These are phyloP conservation scores for Pseudochirops corinnae DNA, from an alignment of 2,797 vertebrate genomes.

Conservation along the genomic window DNA sequence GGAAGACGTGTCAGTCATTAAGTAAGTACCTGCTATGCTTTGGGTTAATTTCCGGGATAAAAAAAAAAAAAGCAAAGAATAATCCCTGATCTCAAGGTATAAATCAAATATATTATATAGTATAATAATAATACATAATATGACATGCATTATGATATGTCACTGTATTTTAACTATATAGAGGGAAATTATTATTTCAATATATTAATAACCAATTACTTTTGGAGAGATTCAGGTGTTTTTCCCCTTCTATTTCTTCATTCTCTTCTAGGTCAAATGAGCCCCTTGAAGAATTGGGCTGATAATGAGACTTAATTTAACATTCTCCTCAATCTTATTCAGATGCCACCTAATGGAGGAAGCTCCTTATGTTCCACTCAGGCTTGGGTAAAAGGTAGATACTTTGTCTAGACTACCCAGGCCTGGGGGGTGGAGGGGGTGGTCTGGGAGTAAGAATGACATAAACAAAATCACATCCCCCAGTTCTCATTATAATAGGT, in stretches of 20 bases:
- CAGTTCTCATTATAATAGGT: not conserved
- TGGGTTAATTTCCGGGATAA: not conserved
- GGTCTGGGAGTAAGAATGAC: not conserved
- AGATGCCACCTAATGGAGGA: not conserved
- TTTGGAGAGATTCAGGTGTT: too few relatives aligned
- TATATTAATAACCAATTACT: too few relatives aligned
- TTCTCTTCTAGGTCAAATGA: too few relatives aligned
- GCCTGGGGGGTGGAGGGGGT: not conserved
- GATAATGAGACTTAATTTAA: not conserved
- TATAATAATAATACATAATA: too few relatives aligned
- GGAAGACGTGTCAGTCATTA: not conserved
- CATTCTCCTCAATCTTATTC: not conserved
- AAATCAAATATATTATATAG: too few relatives aligned
- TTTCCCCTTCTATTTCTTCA: too few relatives aligned
- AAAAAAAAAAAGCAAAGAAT: not conserved
- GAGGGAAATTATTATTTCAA: too few relatives aligned
- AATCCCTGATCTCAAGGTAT: not conserved
- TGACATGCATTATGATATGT: too few relatives aligned
- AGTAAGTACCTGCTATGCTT: not conserved
- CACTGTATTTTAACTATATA: too few relatives aligned
- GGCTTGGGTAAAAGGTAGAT: not conserved
- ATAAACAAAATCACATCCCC: not conserved
- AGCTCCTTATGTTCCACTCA: not conserved
- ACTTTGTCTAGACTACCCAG: not conserved
- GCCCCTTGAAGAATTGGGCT: too few relatives aligned